These are phyloP conservation scores for Tychaedon coryphoeus DNA, from an alignment of 2,113 vertebrate genomes.

Conservation along the genomic window DNA sequence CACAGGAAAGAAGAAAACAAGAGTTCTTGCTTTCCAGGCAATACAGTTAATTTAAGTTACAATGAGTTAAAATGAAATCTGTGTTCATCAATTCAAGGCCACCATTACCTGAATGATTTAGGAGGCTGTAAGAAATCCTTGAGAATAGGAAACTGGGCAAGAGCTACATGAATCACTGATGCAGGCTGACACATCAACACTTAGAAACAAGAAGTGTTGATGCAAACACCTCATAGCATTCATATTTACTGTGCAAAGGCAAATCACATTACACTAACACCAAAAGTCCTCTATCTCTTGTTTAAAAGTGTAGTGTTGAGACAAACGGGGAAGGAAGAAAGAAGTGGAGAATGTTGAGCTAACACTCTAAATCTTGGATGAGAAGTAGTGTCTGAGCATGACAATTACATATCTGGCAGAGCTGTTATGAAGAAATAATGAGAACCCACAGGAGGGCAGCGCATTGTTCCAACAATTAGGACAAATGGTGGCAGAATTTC, in stretches of 20 bases:
- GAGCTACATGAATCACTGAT: background rate
- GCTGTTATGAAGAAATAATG: background rate
- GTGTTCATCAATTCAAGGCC: background rate
- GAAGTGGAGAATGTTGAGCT: background rate
- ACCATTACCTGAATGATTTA: background rate
- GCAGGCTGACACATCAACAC: background rate
- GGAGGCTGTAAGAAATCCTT: background rate
- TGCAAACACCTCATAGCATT: background rate
- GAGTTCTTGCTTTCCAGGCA: background rate
- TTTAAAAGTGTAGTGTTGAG: background rate
- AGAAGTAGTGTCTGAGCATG: background rate
- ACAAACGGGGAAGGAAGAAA: background rate
- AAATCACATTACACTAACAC: background rate
- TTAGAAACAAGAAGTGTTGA: background rate
- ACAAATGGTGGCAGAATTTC: background rate
- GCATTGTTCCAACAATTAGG: background rate
- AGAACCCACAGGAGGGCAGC: background rate
- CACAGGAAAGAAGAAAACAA: background rate
- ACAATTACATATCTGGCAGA: background rate
- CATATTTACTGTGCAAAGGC: background rate
- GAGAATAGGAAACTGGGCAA: background rate
- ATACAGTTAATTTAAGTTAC: background rate
- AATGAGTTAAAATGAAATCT: background rate
- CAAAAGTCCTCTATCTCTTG: background rate
- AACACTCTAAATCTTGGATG: background rate